Conservation (phyloP, 2,113 vertebrate genomes). For the Hypanus sabinus region DNA sequence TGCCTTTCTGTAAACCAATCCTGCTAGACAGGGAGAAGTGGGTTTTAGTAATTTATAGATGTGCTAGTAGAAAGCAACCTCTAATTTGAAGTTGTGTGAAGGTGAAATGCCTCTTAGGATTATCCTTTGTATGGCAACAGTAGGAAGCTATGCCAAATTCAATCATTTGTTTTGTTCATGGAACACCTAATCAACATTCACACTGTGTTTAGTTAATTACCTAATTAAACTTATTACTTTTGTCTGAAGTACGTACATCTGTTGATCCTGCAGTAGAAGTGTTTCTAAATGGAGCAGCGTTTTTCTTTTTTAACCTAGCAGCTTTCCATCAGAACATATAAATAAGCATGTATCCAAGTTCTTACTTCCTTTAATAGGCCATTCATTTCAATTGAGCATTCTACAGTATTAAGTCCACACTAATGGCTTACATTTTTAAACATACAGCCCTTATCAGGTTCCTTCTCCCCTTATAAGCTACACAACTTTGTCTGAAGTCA, state of each 20-base stretch:
- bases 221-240: conserved; percentile 32
- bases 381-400: neutral
- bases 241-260: conserved; percentile 16
- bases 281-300: neutral
- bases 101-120: conserved; percentile 20
- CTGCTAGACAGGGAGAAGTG: neutral
- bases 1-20: neutral
- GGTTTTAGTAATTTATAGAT: neutral
- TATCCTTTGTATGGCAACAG: conserved; percentile 4
- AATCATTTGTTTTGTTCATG: conserved; percentile 27
- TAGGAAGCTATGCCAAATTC: conserved; percentile 26
- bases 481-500: neutral
- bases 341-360: neutral
- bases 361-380: neutral
- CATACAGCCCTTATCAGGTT: neutral
- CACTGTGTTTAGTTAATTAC: conserved; percentile 6
- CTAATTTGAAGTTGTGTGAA: neutral
- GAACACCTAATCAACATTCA: conserved; percentile 28
- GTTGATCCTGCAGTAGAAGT: neutral
- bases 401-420: neutral
- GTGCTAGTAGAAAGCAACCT: neutral
- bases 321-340: neutral
- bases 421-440: neutral
- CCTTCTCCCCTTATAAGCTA: neutral
- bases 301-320: neutral